These are phyloP conservation scores for Anoplius nigerrimus DNA, from an alignment of 2,888 invertebrate genomes.

Conservation along the genomic window DNA sequence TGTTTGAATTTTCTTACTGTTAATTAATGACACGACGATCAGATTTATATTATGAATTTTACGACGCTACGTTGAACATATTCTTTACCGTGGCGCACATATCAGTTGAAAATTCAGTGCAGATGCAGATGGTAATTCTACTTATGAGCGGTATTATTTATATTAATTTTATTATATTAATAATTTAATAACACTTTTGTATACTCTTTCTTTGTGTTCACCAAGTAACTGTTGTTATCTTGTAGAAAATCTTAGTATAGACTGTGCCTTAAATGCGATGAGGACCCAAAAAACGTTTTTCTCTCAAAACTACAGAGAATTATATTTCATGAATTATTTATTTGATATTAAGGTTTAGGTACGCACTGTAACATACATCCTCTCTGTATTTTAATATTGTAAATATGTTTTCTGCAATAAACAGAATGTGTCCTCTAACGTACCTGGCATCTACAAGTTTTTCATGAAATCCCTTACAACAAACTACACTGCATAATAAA, in stretches of 20 bases:
- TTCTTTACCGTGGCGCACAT: slow-evolving; percentile 14
- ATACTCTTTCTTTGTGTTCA: slow-evolving; percentile 61
- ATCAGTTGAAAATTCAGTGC: slow-evolving; percentile 21
- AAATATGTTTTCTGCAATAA: slow-evolving; percentile 59
- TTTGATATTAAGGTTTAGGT: slow-evolving; percentile 34
- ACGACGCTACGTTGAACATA: slow-evolving; percentile 22
- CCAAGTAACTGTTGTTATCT: slow-evolving; percentile 61
- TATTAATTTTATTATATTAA: slow-evolving; percentile 60
- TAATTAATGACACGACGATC: not conserved
- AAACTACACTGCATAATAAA: no score
- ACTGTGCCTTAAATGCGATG: slow-evolving; percentile 56
- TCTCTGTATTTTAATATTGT: slow-evolving; percentile 58
- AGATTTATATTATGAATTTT: slow-evolving; percentile 12
- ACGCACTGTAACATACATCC: slow-evolving; percentile 46
- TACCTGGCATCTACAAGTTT: not conserved
- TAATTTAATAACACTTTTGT: slow-evolving; percentile 61
- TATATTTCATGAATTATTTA: slow-evolving; percentile 49
- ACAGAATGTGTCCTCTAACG: slow-evolving; percentile 47
- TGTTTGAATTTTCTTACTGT: slow-evolving; percentile 9
- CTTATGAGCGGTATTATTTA: slow-evolving; percentile 65
- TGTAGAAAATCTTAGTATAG: slow-evolving; percentile 57
- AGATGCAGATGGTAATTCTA: slow-evolving; percentile 56
- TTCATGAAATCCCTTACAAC: no score
- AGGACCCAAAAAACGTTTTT: slow-evolving; percentile 38
- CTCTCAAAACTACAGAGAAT: slow-evolving; percentile 34